Conservation (phyloP, 2,797 vertebrate genomes). For the Trachops cirrhosus region DNA sequence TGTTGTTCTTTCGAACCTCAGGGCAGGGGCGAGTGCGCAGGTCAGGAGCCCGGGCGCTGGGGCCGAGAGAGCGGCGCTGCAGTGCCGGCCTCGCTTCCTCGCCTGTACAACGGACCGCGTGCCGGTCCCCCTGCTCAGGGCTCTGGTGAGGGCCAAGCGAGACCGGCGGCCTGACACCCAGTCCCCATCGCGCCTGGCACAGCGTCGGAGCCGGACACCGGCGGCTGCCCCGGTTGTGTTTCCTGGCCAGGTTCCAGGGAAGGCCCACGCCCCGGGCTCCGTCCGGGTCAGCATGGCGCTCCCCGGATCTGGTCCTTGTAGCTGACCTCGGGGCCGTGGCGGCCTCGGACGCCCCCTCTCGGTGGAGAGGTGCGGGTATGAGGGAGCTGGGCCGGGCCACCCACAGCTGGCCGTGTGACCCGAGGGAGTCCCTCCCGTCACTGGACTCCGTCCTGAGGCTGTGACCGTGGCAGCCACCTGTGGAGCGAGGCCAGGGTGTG, state of each 20-base stretch:
- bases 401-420: too few species aligned
- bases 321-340: fast-evolving
- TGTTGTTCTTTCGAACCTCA: background rate
- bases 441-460: background rate
- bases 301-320: background rate
- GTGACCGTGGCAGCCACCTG: fast-evolving
- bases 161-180: fast-evolving
- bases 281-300: fast-evolving
- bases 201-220: background rate
- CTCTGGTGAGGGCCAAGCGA: background rate
- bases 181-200: background rate
- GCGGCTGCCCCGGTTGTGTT: background rate
- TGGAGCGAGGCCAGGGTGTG: background rate
- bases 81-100: background rate
- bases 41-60: background rate
- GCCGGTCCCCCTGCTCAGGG: background rate
- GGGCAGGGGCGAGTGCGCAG: fast-evolving
- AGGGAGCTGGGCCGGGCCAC: background rate
- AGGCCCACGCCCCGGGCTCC: background rate
- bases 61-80: background rate
- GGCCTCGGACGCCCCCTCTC: background rate
- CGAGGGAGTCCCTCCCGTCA: too few species aligned
- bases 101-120: background rate
- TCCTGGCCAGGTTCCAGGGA: background rate
- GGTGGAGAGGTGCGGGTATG: too few species aligned